Evolutionary conservation across 2,797 vertebrate genomes (phyloP), one percentile per base, ranked within the genome.

Genomic region (Oceanodroma leucorhoa): DNA sequence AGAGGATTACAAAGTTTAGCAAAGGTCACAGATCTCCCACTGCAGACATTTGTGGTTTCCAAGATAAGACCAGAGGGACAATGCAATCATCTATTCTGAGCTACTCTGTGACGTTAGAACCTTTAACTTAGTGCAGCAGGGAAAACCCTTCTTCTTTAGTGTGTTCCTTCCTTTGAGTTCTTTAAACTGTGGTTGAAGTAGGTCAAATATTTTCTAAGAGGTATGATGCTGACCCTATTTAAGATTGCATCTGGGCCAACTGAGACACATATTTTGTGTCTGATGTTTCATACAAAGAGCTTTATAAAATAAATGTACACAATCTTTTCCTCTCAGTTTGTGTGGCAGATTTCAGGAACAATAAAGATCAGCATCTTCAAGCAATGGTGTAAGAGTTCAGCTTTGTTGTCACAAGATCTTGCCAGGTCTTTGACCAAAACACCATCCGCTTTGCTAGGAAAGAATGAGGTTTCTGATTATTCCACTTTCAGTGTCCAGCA

Each of bases 111-210:
- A 87, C 4, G 0, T 72, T 40, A 82, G 51, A 78, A 7, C 40
- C 65, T 92, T 91, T 89, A 53, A 76, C 32, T 79, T 5, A 2
- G 30, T 83, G 45, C 82, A 93, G 48, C 58, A 83, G 67, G 88
- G 73, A 91, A 93, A 92, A 71, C 55, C 91, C 87, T 91, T 94
- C 75, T 80, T 67, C 75, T 55, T 77, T 61, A 50, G 29, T 11
- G 29, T 38, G 46, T 43, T 82, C 60, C 27, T 82, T 61, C 29
- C 16, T 60, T n/a, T 48, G 64, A 88, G 41, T 88, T 82, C 66
- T 88, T 88, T 73, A 76, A 91, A 93, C 55, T 64, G 20, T 14
- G 14, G 41, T 70, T 87, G 80, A 90, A 86, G 9, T 60, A 84
- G 89, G 83, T 64, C 60, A 88, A 57, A 66, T 85, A 58, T 62